Percentiles rank a stretch among this genome's conserved stretches.
These are phyloP conservation scores for Holocentrus rufus DNA, from an alignment of 2,797 vertebrate genomes.

Conservation along the genomic window DNA sequence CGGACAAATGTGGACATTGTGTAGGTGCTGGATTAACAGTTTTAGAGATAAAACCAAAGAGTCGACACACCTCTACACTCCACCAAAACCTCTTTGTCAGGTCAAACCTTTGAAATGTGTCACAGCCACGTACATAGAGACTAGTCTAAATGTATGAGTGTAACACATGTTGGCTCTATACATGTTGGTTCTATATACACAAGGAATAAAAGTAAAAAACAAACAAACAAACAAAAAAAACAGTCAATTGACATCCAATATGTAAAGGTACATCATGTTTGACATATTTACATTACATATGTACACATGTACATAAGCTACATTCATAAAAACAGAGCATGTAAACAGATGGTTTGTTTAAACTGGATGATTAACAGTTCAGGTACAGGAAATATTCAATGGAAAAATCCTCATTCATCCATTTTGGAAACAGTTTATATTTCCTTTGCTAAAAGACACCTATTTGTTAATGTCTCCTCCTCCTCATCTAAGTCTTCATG, in stretches of 20 bases:
- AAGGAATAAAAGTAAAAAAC: background rate
- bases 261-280: background rate
- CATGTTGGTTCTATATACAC: background rate
- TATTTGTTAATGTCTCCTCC: background rate
- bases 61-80: too few species aligned
- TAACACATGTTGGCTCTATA: too few species aligned
- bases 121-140: constrained; percentile 25
- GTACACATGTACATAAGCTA: too few species aligned
- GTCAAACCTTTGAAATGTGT: constrained; percentile 41
- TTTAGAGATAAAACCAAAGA: background rate
- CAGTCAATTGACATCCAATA: background rate
- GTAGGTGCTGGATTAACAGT: too few species aligned
- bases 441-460: background rate
- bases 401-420: too few species aligned
- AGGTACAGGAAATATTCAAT: too few species aligned
- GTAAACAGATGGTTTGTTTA: background rate
- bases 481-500: constrained; percentile 21
- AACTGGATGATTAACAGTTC: too few species aligned
- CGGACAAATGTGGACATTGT: too few species aligned
- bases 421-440: background rate
- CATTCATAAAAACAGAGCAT: background rate
- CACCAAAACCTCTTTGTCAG: background rate
- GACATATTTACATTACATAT: background rate
- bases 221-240: background rate
- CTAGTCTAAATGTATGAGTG: too few species aligned